Evolutionary conservation across 1,140 invertebrate genomes (phyloP).

Genomic region (Yoshiicerus persimilis): DNA sequence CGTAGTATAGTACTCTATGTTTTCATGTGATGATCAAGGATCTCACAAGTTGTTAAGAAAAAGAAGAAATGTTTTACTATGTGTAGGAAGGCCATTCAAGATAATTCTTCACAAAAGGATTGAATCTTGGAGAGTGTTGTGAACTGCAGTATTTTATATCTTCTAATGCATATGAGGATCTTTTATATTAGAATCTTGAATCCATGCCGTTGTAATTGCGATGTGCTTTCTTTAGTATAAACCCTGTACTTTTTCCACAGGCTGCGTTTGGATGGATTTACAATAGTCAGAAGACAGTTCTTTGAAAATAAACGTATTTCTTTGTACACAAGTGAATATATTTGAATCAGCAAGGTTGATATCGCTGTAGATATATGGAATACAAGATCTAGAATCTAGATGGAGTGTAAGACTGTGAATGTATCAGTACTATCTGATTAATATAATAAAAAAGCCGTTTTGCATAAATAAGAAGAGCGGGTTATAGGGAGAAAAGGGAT

Average conservation of each 20-base stretch:
- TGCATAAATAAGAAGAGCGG: not conserved
- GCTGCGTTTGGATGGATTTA: no score
- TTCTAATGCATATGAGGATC: no score
- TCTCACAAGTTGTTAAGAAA: not conserved
- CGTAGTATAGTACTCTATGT: not conserved
- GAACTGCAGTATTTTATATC: no score
- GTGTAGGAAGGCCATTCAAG: not conserved
- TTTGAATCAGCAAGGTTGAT: not conserved
- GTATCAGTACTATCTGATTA: not conserved
- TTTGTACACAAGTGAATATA: not conserved
- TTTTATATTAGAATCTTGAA: no score
- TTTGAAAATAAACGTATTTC: no score
- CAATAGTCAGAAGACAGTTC: no score
- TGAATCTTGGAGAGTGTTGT: not conserved
- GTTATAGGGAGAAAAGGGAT: not conserved
- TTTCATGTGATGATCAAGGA: not conserved
- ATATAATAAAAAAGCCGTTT: conserved; percentile 11
- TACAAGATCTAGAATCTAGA: not conserved
- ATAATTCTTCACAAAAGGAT: not conserved
- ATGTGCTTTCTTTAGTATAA: not conserved
- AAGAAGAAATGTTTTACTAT: not conserved
- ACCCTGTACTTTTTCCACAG: no score
- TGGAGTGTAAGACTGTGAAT: not conserved
- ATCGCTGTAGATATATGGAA: not conserved
- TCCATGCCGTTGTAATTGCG: no score